phyloP scores from a whole-genome alignment of 2,113 vertebrate genomes.

The Progne subis region DNA sequence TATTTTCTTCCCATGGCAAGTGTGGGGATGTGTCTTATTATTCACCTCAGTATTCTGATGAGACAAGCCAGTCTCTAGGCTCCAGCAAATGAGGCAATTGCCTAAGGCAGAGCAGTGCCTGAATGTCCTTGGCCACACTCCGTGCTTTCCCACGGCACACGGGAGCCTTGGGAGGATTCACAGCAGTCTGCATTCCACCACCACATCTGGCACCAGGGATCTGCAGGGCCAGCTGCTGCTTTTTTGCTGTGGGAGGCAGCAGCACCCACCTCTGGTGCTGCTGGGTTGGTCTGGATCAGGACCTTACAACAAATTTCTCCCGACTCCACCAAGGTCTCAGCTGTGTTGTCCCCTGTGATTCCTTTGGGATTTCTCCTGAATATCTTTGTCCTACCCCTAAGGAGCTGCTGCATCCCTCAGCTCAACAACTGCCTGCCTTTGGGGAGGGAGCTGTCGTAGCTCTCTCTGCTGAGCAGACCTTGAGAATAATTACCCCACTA shows the following conservation, averaged over 20 bases:
- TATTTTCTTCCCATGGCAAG: background rate
- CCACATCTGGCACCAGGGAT: background rate
- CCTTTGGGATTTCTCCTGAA: background rate
- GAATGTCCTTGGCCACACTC: background rate
- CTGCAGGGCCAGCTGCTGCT: background rate
- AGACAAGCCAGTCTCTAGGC: background rate
- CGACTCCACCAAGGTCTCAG: background rate
- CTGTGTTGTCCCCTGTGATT: rapidly evolving
- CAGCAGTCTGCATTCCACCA: background rate
- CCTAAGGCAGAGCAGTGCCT: background rate
- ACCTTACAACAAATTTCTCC: background rate
- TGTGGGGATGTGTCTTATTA: background rate
- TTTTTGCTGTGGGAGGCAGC: background rate
- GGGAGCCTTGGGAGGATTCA: background rate
- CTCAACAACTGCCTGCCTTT: background rate
- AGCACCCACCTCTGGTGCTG: background rate
- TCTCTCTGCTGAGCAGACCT: background rate
- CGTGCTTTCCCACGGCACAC: background rate
- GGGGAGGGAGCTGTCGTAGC: background rate
- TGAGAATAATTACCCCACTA: background rate
- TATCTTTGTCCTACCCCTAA: background rate
- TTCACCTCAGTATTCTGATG: background rate
- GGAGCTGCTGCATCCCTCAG: background rate
- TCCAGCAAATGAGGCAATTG: slow-evolving; percentile 2
- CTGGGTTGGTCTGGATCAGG: background rate